These are phyloP conservation scores for Leucoma salicis DNA, from an alignment of 2,888 invertebrate species.

Conservation along the genomic window DNA sequence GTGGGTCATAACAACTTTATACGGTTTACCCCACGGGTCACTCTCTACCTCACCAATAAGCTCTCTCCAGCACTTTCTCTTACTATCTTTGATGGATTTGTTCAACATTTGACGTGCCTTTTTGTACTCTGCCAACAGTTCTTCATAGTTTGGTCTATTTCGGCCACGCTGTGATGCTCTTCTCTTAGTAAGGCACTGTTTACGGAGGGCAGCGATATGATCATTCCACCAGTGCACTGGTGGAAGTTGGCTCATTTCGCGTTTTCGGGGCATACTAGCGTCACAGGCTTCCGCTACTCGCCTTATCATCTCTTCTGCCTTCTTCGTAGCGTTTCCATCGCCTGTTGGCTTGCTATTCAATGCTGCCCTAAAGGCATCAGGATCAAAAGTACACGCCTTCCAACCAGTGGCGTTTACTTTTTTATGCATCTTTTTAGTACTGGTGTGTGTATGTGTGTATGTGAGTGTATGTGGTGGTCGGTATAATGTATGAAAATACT, in stretches of 20 bases:
- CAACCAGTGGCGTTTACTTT: neutral
- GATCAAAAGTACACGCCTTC: neutral
- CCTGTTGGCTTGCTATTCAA: neutral
- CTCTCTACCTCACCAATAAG: too few species aligned
- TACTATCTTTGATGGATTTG: too few species aligned
- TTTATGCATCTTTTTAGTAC: too few species aligned
- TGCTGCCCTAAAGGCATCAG: neutral
- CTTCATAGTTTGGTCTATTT: neutral
- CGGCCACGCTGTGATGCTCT: neutral
- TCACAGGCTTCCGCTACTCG: neutral
- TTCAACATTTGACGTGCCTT: too few species aligned
- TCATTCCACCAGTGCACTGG: conserved; percentile 1
- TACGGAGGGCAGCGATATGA: neutral
- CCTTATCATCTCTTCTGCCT: neutral
- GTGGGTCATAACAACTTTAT: neutral
- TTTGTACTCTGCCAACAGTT: too few species aligned
- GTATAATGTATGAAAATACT: too few species aligned
- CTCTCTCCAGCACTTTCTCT: too few species aligned
- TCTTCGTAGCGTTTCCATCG: neutral
- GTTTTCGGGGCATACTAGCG: neutral
- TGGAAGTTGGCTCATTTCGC: neutral
- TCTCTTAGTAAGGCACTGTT: neutral
- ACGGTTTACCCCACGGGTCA: neutral
- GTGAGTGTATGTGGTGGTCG: too few species aligned
- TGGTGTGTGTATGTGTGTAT: too few species aligned